A percentile compares a stretch with the other conserved stretches of the same genome.
These are phyloP conservation scores for Tokudaia tokunoshimensis DNA, from an alignment of 2,797 vertebrate species.

Conservation along the genomic window DNA sequence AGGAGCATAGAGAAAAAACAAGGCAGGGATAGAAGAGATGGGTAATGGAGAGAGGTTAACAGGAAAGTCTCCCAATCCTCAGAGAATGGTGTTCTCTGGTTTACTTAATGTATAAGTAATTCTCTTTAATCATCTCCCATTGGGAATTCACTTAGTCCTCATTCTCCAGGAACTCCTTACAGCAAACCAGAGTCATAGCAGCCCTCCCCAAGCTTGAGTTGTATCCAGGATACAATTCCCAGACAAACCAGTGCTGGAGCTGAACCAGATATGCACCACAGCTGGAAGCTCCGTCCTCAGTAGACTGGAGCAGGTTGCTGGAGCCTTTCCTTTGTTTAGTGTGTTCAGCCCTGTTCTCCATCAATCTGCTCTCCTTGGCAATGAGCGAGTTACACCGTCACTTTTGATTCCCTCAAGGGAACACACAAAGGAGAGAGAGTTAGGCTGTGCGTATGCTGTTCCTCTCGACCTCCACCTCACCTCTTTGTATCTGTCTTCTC, in stretches of 20 bases:
- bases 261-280: neutral
- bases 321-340: neutral
- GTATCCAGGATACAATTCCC: neutral
- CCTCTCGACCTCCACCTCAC: neutral
- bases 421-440: neutral
- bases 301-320: neutral
- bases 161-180: neutral
- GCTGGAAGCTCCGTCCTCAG: neutral
- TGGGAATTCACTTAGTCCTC: neutral
- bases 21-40: neutral
- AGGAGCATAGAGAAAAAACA: neutral
- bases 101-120: neutral
- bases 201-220: neutral
- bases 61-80: neutral
- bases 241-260: neutral
- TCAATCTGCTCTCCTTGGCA: neutral
- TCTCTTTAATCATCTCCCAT: neutral
- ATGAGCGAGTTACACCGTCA: neutral
- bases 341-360: neutral
- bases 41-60: neutral
- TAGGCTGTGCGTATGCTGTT: neutral
- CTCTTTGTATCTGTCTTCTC: neutral
- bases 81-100: neutral
- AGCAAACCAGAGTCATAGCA: neutral
- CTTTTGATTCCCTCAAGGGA: conserved; percentile 34